Evolutionary conservation across 1,140 invertebrate genomes (phyloP).

Genomic region (Scaptomyza montana): DNA sequence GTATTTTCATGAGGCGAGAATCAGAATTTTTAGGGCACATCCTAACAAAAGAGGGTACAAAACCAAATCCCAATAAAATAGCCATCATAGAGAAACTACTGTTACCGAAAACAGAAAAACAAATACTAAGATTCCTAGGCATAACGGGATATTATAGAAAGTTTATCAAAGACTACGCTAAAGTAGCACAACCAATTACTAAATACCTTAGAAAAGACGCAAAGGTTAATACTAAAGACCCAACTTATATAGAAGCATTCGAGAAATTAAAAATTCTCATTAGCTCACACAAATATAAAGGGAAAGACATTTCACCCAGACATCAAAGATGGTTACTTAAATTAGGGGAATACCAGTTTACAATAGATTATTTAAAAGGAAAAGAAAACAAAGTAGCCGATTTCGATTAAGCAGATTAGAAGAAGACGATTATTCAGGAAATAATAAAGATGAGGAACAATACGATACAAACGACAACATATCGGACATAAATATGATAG

Average conservation of each 20-base stretch:
- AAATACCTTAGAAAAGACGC: constrained; percentile 27
- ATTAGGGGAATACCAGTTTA: constrained; percentile 9
- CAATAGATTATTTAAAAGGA: constrained; percentile 39
- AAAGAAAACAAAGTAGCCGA: constrained; percentile 30
- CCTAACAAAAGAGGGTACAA: constrained; percentile 8
- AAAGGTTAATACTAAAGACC: constrained; percentile 24
- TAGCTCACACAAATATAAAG: not conserved
- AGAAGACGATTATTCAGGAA: not conserved
- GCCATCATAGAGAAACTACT: not conserved
- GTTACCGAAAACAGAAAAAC: constrained; percentile 6
- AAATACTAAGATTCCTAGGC: constrained; percentile 16
- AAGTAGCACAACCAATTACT: constrained; percentile 10
- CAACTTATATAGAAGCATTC: constrained; percentile 25
- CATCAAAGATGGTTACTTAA: too few relatives aligned
- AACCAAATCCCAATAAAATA: constrained; percentile 26
- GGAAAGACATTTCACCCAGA: not conserved
- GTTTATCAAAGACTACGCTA: constrained; percentile 12
- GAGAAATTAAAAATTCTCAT: constrained; percentile 23
- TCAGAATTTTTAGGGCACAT: constrained; percentile 27
- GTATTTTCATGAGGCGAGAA: constrained; percentile 25
- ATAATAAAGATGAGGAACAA: not conserved
- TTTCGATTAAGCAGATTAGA: too few relatives aligned
- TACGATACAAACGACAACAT: constrained; percentile 9
- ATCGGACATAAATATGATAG: constrained; percentile 23
- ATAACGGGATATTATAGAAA: constrained; percentile 20